Evolutionary conservation across 2,113 vertebrate genomes (phyloP), one percentile per base, ranked within the genome.

Genomic region (Galeopterus variegatus): DNA sequence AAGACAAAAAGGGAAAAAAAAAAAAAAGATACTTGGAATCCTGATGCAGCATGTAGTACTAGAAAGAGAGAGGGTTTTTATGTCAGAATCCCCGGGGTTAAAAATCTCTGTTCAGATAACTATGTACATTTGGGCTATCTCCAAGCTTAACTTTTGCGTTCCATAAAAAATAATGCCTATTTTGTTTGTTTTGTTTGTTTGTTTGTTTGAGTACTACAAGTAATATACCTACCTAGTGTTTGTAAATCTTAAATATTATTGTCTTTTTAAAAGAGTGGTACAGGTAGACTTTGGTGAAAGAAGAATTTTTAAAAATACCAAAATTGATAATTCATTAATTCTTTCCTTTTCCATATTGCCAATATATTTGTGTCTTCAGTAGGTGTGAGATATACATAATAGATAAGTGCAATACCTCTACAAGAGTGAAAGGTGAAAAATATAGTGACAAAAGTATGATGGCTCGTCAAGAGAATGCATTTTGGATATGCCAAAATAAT

Each of bases 401-500:
- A 33, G 17, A 62, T 26, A 69, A 82, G 88, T 76, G 17, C 82
- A 69, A 48, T 64, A 56, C 31, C 45, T 48, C 21, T 75, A 21
- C 81, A 48, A 45, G 41, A 87, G 2, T 75, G 23, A 50, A 90
- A 45, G 8, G 19, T 87, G 2, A 58, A 81, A 87, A 75, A 83
- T 67, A 58, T 60, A 77, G 62, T 54, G n/a, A 24, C 64, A 90
- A 23, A 80, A 45, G 58, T 72, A 11, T 56, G 50, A 67, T 88
- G 26, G 60, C 67, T 94, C 31, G 3, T 88, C 33, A 76, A 76
- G 13, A 54, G 26, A 82, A 94, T 45, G 62, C 14, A 82, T 77
- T 86, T 77, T 92, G 60, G 52, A 48, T 76, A 69, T n/a, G 9
- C 7, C 41, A 92, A 77, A 91, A 54, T 96, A 88, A 88, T 70